phyloP scores from a whole-genome alignment of 2,797 vertebrate genomes.

The Lates japonicus region DNA sequence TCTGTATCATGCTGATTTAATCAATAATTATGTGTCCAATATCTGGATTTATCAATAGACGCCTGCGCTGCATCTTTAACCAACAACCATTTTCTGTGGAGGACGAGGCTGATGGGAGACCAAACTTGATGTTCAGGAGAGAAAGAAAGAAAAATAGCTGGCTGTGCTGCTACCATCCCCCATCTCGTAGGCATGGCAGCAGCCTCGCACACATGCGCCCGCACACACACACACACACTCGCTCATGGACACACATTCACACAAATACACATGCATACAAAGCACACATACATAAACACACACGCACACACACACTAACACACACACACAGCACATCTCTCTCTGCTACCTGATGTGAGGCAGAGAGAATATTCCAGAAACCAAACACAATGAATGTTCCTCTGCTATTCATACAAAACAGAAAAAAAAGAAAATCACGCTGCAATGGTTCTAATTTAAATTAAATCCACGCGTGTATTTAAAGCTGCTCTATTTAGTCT shows the following conservation, averaged over 20 bases:
- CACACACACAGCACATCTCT: constrained; percentile 65
- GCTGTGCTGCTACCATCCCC: constrained; percentile 83
- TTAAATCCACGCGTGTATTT: constrained; percentile 57
- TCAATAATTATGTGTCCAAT: constrained; percentile 38
- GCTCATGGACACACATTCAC: constrained; percentile 51
- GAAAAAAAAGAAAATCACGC: constrained; percentile 58
- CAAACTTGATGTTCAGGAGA: constrained; percentile 84
- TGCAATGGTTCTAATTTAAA: constrained; percentile 49
- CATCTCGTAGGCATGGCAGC: constrained; percentile 83
- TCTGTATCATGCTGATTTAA: constrained; percentile 11
- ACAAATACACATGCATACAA: constrained; percentile 10
- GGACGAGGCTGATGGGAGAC: constrained; percentile 74
- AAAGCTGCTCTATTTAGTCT: constrained; percentile 50
- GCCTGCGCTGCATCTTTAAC: constrained; percentile 43
- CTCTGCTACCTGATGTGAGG: constrained; percentile 80
- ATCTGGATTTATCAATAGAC: constrained; percentile 21
- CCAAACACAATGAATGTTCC: constrained; percentile 79
- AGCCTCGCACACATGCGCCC: constrained; percentile 70
- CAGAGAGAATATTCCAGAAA: constrained; percentile 82
- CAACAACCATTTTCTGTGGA: constrained; percentile 55
- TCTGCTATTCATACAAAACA: constrained; percentile 62
- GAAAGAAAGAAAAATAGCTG: constrained; percentile 83
- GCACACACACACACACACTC: constrained; percentile 56
- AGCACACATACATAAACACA: constrained; percentile 24
- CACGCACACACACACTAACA: constrained; percentile 55